Evolutionary conservation across 2,113 vertebrate species (phyloP), one percentile per base, ranked within the genome.

Genomic region (Spermophilus dauricus): DNA sequence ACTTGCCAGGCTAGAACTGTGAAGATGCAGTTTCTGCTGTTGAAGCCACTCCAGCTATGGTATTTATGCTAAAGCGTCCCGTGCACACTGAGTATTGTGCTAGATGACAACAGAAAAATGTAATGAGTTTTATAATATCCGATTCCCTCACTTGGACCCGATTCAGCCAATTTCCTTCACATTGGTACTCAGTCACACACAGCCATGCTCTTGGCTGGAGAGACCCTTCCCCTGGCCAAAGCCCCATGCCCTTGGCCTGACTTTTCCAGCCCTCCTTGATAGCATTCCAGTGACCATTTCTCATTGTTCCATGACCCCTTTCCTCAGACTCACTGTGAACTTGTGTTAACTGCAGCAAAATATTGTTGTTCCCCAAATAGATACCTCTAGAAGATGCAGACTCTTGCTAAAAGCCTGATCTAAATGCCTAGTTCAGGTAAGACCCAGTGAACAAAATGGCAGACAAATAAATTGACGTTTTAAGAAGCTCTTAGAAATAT

Each of bases 231-330:
- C 34, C 16, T 26, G 13, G 48, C 16, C 11, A 30, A 75, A 61
- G 9, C 16, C 28, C 12, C 8, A 42, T 26, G 2, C 30, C 20
- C 61, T 18, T 53, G 80, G 28, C n/a, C 30, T 24, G 10, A 42
- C 20, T 17, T 63, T 14, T 39, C 51, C 1, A 0, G 37, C 26
- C 8, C 26, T 86, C 14, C 14, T 17, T 0, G 4, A 34, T 72
- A 6, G 24, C 22, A 88, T 28, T 37, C 2, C 39, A 20, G n/a
- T 13, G 70, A 61, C 8, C 4, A 8, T 26, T n/a, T 13, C 9
- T 30, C 30, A 6, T n/a, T 10, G 0, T 24, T 14, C 5, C 2
- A 0, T 34, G 16, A 32, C 45, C 16, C 45, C 24, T 61, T 45
- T 42, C 26, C 16, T 72, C 42, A 7, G 16, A 32, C 61, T 53